These are phyloP conservation scores for Diadumene lineata DNA, from an alignment of 92 coral and sea anemone species.

Conservation along the genomic window DNA sequence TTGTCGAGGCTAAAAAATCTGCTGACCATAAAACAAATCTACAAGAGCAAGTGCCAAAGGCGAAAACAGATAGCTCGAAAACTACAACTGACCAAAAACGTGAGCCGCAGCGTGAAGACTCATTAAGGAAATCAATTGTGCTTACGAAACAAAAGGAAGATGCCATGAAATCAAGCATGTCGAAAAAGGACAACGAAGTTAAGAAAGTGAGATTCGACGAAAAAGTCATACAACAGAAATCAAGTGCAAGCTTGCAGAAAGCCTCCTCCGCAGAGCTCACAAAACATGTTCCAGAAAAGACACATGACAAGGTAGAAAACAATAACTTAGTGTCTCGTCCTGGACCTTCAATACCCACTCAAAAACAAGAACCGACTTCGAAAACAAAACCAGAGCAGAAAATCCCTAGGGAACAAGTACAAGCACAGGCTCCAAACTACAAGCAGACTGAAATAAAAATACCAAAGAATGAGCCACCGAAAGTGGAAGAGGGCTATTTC, in stretches of 20 bases:
- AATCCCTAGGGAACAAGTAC: too few species aligned
- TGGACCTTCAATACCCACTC: background rate
- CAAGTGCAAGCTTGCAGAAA: background rate
- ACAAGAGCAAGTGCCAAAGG: background rate
- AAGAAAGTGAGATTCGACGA: background rate
- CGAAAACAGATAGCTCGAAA: background rate
- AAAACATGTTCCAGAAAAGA: background rate
- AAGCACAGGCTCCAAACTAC: background rate
- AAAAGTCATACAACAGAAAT: background rate
- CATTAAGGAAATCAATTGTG: background rate
- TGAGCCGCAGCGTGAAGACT: background rate
- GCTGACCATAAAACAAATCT: background rate
- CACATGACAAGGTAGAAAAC: background rate
- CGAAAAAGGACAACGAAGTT: background rate
- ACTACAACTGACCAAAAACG: background rate
- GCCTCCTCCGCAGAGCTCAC: background rate
- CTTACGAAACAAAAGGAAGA: background rate
- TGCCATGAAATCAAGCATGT: background rate
- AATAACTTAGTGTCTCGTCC: background rate
- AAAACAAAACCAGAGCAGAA: background rate
- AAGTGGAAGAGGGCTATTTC: background rate
- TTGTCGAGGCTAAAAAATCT: conserved; percentile 2
- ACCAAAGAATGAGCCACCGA: conserved; percentile 1
- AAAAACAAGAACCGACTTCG: background rate
- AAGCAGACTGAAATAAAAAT: background rate